These are phyloP conservation scores for Sphyrna mokarran DNA, from an alignment of 2,113 vertebrate genomes.

Conservation along the genomic window DNA sequence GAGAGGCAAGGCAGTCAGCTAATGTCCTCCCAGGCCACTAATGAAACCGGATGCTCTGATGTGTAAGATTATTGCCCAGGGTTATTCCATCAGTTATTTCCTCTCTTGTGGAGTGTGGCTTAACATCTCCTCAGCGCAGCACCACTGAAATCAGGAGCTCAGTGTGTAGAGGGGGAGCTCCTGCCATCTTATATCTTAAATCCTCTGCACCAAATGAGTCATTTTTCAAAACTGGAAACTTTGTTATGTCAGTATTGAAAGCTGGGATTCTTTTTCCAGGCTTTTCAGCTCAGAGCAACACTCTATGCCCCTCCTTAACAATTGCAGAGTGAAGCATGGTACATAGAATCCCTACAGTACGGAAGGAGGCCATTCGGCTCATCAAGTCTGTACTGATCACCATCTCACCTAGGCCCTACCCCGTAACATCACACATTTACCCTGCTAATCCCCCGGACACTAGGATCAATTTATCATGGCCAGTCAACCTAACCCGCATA, in stretches of 20 bases:
- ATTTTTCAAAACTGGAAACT: background rate
- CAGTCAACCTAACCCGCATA: no score
- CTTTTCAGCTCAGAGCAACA: background rate
- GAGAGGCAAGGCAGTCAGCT: background rate
- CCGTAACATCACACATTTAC: no score
- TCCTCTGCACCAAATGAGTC: background rate
- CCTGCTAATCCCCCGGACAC: no score
- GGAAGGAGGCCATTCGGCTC: no score
- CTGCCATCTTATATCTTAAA: background rate
- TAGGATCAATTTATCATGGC: no score
- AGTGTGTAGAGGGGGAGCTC: background rate
- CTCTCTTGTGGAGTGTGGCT: background rate
- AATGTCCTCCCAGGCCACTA: background rate
- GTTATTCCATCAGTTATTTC: background rate
- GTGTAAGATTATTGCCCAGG: background rate
- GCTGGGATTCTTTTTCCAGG: background rate
- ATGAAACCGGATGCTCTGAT: slow-evolving; percentile 1
- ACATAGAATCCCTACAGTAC: no score
- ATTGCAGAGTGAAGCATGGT: slow-evolving; percentile 42
- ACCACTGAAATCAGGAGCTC: background rate
- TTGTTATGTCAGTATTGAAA: background rate
- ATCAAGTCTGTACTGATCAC: no score
- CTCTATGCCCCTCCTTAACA: background rate
- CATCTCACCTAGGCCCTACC: no score
- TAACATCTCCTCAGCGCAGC: background rate